Base-by-base conservation (phyloP, 2,888 invertebrate genomes). In the Drosophila barbarae region DNA sequence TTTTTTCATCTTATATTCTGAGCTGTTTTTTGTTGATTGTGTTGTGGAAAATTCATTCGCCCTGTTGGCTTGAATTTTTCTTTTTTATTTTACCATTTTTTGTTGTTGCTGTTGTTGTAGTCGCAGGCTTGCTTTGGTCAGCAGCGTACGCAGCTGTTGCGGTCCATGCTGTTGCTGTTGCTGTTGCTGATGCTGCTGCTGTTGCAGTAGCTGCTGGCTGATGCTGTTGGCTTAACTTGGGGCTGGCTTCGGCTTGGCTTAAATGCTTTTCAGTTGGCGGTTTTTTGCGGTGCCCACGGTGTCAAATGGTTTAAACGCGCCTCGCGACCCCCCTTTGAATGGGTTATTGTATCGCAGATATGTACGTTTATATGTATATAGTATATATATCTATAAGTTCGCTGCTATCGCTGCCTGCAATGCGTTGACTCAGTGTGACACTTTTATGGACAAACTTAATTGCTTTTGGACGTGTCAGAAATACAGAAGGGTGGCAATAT, bases 251-350 rank as follows among this genome's bases (percentile, higher is more conserved):
- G 66, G 72, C 74, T 74, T 74, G 67, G 71, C 71, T 76, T 71
- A 77, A 79, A 74, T 68, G 64, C 59, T 77, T 67, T 68, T 65
- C 61, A 44, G 51, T 59, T 67, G 67, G 57, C 32, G 28, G 51
- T 42, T 64, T 57, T 69, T 69, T 56, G 60, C 47, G 44, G 50
- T 46, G 51, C 51, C n/a, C n/a, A 44, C 39, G 82, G 77, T 83
- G 81, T 85, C 84, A 80, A 80, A 80, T 72, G 85, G 83, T 73
- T 85, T 80, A 80, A 85, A 75, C 71, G 73, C 77, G 71, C 74
- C 67, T 66, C 59, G 61, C 32, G 35, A 36, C 34, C 41, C 74
- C 64, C 32, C 32, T 57, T 61, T 52, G 66, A 56, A 59, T 63
- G 73, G 66, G 54, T 47, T 80, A 72, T 77, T 64, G 61, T 71